phyloP scores from a whole-genome alignment of 1,140 invertebrate genomes.

The Drosophila athabasca region DNA sequence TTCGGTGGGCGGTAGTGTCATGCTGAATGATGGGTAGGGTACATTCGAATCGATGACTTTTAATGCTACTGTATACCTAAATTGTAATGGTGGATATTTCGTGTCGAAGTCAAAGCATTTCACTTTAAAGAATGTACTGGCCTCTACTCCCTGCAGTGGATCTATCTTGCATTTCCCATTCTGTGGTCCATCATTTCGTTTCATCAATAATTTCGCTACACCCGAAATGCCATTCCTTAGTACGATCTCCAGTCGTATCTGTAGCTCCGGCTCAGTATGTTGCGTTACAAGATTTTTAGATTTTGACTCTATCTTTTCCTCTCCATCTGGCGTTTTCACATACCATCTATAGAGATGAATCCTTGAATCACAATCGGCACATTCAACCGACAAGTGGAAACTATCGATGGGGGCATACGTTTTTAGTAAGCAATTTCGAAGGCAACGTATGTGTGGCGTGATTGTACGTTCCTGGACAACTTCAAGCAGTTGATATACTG shows the following conservation, averaged over 20 bases:
- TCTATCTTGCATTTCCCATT: background rate
- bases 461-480: background rate
- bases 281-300: background rate
- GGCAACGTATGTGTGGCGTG: slow-evolving; percentile 19
- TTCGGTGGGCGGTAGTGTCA: background rate
- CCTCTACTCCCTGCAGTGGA: slow-evolving; percentile 7
- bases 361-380: slow-evolving; percentile 8
- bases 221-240: background rate
- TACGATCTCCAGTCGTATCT: slow-evolving; percentile 2
- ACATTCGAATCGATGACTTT: slow-evolving; percentile 1
- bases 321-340: background rate
- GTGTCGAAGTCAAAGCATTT: slow-evolving; percentile 8
- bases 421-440: slow-evolving; percentile 8
- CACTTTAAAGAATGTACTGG: slow-evolving; percentile 12
- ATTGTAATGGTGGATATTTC: slow-evolving; percentile 5
- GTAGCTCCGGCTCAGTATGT: background rate
- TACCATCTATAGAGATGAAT: slow-evolving; percentile 25
- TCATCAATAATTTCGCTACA: background rate
- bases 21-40: background rate
- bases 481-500: background rate
- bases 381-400: slow-evolving; percentile 1
- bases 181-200: slow-evolving; percentile 20
- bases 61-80: background rate
- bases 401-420: slow-evolving; percentile 13
- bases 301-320: background rate